Evolutionary conservation across 1,140 invertebrate species (phyloP), one percentile per base, ranked within the genome.

Genomic region (Megathymus violae): DNA sequence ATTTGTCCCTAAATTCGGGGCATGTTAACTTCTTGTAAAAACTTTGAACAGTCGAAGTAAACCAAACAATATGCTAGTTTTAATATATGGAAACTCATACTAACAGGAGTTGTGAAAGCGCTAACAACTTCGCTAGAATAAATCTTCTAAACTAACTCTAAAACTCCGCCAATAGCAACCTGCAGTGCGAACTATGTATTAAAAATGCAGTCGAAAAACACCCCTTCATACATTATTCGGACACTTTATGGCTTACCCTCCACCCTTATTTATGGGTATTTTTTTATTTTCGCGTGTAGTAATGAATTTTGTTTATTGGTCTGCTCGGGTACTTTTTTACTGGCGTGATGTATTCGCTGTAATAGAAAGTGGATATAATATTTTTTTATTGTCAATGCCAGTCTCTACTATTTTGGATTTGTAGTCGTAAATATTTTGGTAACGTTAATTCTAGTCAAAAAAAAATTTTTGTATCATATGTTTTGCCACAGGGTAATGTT

Each of bases 241-340:
- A 44, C 58, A 58, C 31, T 72, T 67, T 69, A 71, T 65, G 48
- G 67, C 61, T 46, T 44, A 61, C 56, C 43, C 38, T 71, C 52
- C 61, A 27, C 19, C 16, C 61, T 60, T 65, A 76, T 76, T 76
- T 76, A 76, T 72, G 47, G 67, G 38, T 16, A 51, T 68, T 71
- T 63, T 61, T 69, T 69, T 61, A 50, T 52, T 63, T 62, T 63
- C 46, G 34, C 64, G 54, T 63, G 62, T 56, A 62, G 65, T 74
- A 71, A 71, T 74, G 69, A 69, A 74, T 74, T 74, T 74, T 74
- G 67, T 74, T 74, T 74, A 74, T 70, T 70, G 67, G 66, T 22
- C 25, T 40, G 14, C 19, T 47, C 60, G 60, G 34, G n/a, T n/a
- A n/a, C n/a, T 34, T 61, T 69, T 68, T 69, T 62, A 64, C 69